phyloP scores from a whole-genome alignment of 1,140 invertebrate species.

The Amphibalanus amphitrite region DNA sequence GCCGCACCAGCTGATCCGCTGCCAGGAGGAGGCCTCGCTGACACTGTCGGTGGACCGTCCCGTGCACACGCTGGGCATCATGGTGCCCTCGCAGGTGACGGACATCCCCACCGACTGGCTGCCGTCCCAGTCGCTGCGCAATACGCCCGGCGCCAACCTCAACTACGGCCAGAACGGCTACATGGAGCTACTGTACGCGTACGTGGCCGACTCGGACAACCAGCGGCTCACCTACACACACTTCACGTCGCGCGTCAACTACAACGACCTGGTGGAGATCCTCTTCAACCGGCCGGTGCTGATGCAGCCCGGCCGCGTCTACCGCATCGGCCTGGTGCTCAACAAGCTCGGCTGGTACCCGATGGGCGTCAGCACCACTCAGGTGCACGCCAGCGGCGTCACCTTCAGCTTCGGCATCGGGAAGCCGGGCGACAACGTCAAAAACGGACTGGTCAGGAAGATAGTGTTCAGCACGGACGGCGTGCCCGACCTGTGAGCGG shows the following conservation, averaged over 20 bases:
- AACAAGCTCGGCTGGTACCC: constrained; percentile 58
- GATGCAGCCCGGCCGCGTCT: constrained; percentile 46
- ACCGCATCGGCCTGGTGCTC: constrained; percentile 58
- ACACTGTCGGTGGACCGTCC: not conserved
- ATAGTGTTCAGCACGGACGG: not conserved
- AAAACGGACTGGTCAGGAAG: not conserved
- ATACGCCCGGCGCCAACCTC: constrained; percentile 1
- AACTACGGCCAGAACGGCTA: constrained; percentile 27
- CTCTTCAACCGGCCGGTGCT: constrained; percentile 56
- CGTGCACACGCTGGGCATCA: not conserved
- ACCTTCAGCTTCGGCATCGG: not conserved
- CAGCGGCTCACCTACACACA: constrained; percentile 58
- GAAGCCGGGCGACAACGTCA: not conserved
- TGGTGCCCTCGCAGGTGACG: constrained; percentile 3
- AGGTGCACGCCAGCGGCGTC: not conserved
- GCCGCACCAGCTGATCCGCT: constrained; percentile 35
- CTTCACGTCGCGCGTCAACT: constrained; percentile 44
- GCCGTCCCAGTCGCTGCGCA: not conserved
- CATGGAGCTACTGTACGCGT: constrained; percentile 56
- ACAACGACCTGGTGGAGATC: constrained; percentile 46
- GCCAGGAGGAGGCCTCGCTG: constrained; percentile 5
- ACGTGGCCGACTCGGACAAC: constrained; percentile 53
- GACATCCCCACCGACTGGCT: constrained; percentile 2
- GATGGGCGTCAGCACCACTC: constrained; percentile 1
- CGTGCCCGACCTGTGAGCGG: not conserved